Evolutionary conservation across 2,113 vertebrate genomes (phyloP).

Genomic region (Podarcis cretensis): DNA sequence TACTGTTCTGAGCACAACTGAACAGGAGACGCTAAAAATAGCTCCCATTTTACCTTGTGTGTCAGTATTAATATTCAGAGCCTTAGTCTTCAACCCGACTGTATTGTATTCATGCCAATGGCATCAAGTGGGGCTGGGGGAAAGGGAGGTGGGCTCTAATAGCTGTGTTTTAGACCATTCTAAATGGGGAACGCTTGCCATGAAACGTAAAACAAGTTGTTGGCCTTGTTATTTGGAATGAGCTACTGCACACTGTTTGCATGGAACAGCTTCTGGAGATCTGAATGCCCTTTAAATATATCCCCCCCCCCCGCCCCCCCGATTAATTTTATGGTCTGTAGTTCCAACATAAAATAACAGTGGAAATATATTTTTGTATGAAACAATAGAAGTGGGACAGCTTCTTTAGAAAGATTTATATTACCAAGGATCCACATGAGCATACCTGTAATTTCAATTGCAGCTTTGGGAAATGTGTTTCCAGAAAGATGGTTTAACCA

Average conservation of each 20-base stretch:
- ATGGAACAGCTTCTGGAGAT: constrained; percentile 29
- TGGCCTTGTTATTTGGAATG: constrained; percentile 57
- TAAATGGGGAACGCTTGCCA: constrained; percentile 43
- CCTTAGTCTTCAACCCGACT: constrained; percentile 41
- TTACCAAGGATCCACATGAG: constrained; percentile 50
- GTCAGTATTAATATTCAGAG: constrained; percentile 62
- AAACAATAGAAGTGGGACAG: constrained; percentile 52
- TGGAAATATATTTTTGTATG: constrained; percentile 52
- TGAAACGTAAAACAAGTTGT: constrained; percentile 30
- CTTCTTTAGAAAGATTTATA: constrained; percentile 60
- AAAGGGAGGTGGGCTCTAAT: constrained; percentile 1
- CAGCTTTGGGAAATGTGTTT: constrained; percentile 59
- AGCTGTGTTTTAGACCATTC: constrained; percentile 54
- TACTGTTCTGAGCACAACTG: constrained; percentile 57
- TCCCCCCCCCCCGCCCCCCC: constrained; percentile 2
- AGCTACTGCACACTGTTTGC: constrained; percentile 43
- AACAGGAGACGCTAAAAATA: constrained; percentile 66
- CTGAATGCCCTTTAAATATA: constrained; percentile 54
- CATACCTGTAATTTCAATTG: constrained; percentile 64
- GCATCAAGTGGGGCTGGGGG: neutral
- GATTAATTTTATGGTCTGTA: constrained; percentile 55
- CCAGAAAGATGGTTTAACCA: constrained; percentile 62
- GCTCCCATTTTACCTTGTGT: constrained; percentile 55
- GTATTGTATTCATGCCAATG: constrained; percentile 47
- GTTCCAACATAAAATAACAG: constrained; percentile 48